Base-by-base conservation (phyloP, 2,888 invertebrate genomes). In the Drosophila eohydei region DNA sequence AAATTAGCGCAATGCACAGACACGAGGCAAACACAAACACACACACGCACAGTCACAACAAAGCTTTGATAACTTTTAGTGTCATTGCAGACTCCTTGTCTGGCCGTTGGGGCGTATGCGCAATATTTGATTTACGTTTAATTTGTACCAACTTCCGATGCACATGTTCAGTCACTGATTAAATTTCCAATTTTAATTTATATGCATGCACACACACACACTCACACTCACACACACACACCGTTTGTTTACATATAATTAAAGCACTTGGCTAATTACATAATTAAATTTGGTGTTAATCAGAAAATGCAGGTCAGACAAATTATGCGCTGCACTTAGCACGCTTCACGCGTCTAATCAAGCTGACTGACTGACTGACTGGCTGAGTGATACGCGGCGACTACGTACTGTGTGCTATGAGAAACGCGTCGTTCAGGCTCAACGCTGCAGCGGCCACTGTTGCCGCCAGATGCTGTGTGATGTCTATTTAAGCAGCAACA, bases 1-100 rank as follows among this genome's bases (percentile, higher is more conserved):
- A 85, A 85, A 88, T 89, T 88, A 88, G 85, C 88, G 79, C 73
- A 62, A 54, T 69, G 78, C 62, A 72, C 81, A 78, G 61, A 69
- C 66, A 78, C 5, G 48, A 67, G 43, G 21, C 56, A 30, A 48
- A 41, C 54, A 60, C 26, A 54, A 52, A 60, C 40, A 43, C 21
- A 41, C 46, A 51, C 64, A 62, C 43, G 51, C 56, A 46, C 60
- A 59, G 43, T 65, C 44, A 34, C 56, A 62, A 71, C 60, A 78
- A 72, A 60, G 54, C 68, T 57, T 56, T 63, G 54, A 55, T 34
- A 63, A 71, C 63, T 69, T 79, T 71, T 61, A 73, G 72, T 71
- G 57, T 64, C 58, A 62, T 14, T 60, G 58, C 63, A 65, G 51
- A 66, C 57, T 63, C 41, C 57, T 64, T 26, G 61, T 56, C 48